phyloP scores from a whole-genome alignment of 2,113 vertebrate genomes.

The Melierax canorus region DNA sequence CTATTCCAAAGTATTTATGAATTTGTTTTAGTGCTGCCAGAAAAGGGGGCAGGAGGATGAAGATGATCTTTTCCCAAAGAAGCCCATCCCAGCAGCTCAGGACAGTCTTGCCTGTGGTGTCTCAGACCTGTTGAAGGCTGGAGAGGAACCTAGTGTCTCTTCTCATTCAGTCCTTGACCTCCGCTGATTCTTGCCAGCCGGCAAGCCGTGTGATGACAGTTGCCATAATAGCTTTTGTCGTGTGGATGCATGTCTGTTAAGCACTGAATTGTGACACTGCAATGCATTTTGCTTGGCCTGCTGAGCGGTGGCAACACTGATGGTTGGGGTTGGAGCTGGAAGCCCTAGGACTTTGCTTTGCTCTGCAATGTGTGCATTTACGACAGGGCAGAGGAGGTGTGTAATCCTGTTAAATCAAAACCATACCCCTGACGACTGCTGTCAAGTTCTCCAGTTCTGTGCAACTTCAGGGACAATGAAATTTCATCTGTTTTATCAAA shows the following conservation, averaged over 20 bases:
- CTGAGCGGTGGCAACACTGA: neutral
- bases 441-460: neutral
- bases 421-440: neutral
- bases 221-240: neutral
- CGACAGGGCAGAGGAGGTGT: neutral
- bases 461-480: neutral
- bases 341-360: neutral
- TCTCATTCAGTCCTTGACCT: neutral
- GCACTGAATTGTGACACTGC: neutral
- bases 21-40: neutral
- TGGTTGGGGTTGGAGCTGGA: neutral
- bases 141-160: neutral
- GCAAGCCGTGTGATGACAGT: fast-evolving
- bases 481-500: neutral
- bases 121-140: neutral
- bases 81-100: neutral
- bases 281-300: fast-evolving
- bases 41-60: neutral
- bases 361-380: fast-evolving
- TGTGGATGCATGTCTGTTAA: neutral
- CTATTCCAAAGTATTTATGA: neutral
- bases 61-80: neutral
- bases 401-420: neutral
- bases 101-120: neutral
- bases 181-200: neutral